phyloP scores from a whole-genome alignment of 2,113 vertebrate genomes.

The Leucopsar rothschildi region DNA sequence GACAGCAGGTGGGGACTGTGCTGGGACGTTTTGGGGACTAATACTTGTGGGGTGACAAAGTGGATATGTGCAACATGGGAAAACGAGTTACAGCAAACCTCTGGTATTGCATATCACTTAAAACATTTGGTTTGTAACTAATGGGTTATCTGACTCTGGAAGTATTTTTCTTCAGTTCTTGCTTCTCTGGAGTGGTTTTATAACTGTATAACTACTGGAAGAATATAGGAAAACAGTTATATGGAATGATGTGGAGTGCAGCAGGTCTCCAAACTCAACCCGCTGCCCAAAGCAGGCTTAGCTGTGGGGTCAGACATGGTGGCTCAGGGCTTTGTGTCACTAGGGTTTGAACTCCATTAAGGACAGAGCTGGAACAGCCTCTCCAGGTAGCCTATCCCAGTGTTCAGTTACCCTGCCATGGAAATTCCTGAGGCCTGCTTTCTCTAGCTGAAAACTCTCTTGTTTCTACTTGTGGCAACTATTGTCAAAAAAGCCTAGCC shows the following conservation, averaged over 20 bases:
- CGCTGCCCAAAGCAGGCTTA: not conserved
- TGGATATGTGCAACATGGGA: not conserved
- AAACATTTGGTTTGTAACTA: not conserved
- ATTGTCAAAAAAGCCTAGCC: not conserved
- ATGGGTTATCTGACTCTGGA: not conserved
- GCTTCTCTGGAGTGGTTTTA: not conserved
- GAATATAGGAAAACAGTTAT: not conserved
- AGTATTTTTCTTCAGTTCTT: not conserved
- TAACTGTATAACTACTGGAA: not conserved
- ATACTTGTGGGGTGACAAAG: not conserved
- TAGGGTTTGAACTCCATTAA: not conserved
- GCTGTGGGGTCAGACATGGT: not conserved
- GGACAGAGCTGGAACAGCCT: not conserved
- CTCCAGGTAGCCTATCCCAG: not conserved
- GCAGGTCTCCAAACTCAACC: not conserved
- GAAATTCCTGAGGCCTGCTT: not conserved
- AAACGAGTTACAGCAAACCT: not conserved
- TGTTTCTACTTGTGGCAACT: not conserved
- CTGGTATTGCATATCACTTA: not conserved
- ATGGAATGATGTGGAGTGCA: not conserved
- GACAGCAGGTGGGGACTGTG: not conserved
- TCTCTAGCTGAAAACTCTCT: not conserved
- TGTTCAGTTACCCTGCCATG: not conserved
- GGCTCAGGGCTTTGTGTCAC: not conserved
- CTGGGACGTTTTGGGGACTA: not conserved